Base-by-base conservation (phyloP, 2,797 vertebrate genomes). In the Crypturellus tataupa region DNA sequence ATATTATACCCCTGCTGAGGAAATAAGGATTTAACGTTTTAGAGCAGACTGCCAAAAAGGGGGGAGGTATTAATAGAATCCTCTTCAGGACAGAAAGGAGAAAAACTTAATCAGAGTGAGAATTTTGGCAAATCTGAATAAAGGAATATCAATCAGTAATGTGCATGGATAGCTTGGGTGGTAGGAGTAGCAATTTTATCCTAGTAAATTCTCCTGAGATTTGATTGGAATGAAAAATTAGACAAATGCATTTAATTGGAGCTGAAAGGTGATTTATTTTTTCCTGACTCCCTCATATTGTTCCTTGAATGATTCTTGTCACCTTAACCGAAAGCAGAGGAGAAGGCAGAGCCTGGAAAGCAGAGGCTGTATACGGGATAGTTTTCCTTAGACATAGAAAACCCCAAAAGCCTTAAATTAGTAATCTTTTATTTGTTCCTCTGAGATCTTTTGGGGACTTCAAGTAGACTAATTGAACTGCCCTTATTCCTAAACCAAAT, bases 1-100 rank as follows among this genome's bases (percentile, higher is more conserved):
- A 80, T 94, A 88, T 88, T 94, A 60, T 86, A 87, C 58, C 40
- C 39, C 85, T 90, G 58, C 87, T 91, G 88, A 94, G 90, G 93
- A 96, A 90, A 93, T 29, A n/a, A 46, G 60, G 87, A 90, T 80
- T 60, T 55, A 91, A 87, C 27, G 0, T 78, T 90, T 95, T 8
- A 37, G 72, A 82, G 29, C 4, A 70, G 89, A 29, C 49, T 75
- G 85, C 89, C 79, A 94, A 72, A 37, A 67, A 62, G 47, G 31
- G 46, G 1, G 65, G 73, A 85, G 87, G 58, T 59, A 85, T 87
- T 83, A 87, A 87, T 0, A 47, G 85, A 89, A 89, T 75, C 33
- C 33, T 92, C 63, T 51, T 63, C 87, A 83, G 85, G 63, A 87
- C 72, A 78, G 59, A 67, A 58, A 46, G 1, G 29, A 77, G 49